These are phyloP conservation scores for Clunio marinus DNA, from an alignment of 2,888 invertebrate species.

Conservation along the genomic window DNA sequence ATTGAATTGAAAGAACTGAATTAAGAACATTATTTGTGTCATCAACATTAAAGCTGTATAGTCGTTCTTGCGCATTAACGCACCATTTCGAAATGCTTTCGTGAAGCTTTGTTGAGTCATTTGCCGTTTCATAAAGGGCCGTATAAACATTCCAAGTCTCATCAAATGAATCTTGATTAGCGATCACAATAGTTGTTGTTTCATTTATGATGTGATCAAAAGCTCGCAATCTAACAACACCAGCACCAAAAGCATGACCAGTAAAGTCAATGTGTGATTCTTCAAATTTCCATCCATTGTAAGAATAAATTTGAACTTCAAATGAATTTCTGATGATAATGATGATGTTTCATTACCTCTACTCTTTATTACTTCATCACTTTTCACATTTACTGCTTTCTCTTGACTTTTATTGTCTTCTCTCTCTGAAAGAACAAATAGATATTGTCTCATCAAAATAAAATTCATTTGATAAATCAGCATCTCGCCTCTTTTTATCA, in stretches of 20 bases:
- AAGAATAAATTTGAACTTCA: slow-evolving; percentile 55
- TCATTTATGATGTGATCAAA: slow-evolving; percentile 46
- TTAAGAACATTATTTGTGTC: slow-evolving; percentile 20
- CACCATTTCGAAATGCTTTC: slow-evolving; percentile 49
- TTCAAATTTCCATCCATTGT: slow-evolving; percentile 61
- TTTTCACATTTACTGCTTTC: no score
- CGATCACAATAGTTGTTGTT: slow-evolving; percentile 48
- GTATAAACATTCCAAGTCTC: slow-evolving; percentile 49
- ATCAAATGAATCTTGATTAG: slow-evolving; percentile 50
- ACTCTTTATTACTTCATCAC: no score
- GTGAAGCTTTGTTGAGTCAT: slow-evolving; percentile 46
- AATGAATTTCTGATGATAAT: no score
- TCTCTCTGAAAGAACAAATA: no score
- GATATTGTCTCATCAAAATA: no score
- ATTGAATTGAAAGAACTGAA: background rate
- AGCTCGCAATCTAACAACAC: slow-evolving; percentile 51
- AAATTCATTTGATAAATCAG: no score
- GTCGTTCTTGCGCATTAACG: slow-evolving; percentile 42
- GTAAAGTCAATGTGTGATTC: slow-evolving; percentile 50
- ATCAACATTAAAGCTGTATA: slow-evolving; percentile 20
- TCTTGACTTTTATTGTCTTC: no score
- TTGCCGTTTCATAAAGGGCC: slow-evolving; percentile 48
- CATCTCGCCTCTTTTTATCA: no score
- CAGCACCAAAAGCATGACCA: slow-evolving; percentile 49
- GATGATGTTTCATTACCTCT: no score